Conservation (phyloP, 2,113 vertebrate species). For the Microcebus murinus region DNA sequence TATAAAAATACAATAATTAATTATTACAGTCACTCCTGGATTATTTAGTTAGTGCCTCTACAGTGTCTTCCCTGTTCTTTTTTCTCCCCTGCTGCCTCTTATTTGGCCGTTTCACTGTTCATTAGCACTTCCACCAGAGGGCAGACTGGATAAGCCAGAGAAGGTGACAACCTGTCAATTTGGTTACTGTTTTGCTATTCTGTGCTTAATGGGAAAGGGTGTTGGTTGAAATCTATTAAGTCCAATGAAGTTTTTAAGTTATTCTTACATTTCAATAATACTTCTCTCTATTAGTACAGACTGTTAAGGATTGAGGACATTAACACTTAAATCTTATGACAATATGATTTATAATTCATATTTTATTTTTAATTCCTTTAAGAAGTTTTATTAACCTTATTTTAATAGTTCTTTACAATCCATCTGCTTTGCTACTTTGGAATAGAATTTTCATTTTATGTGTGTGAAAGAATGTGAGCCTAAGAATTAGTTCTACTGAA, state of each 20-base stretch:
- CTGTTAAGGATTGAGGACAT: constrained; percentile 34
- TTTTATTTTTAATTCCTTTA: constrained; percentile 65
- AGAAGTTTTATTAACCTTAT: constrained; percentile 45
- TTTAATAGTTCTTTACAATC: constrained; percentile 55
- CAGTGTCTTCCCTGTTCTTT: not conserved
- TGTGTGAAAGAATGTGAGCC: constrained; percentile 56
- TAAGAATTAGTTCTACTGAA: constrained; percentile 53
- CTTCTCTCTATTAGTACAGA: constrained; percentile 32
- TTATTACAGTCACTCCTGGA: constrained; percentile 58
- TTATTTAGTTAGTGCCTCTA: constrained; percentile 9
- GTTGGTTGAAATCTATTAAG: constrained; percentile 51
- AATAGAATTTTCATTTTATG: constrained; percentile 52
- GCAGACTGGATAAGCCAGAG: constrained; percentile 63
- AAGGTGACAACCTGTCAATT: constrained; percentile 19
- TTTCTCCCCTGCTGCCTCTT: constrained; percentile 5
- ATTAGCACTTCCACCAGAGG: constrained; percentile 73
- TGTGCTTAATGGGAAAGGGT: constrained; percentile 33
- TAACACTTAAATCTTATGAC: constrained; percentile 41
- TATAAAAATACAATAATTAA: constrained; percentile 74
- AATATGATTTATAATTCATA: constrained; percentile 24
- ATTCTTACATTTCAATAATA: constrained; percentile 63
- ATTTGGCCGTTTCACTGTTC: constrained; percentile 42
- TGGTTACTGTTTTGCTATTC: constrained; percentile 36
- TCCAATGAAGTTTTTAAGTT: constrained; percentile 54
- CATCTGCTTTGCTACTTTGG: constrained; percentile 46